Conservation (phyloP, 2,113 vertebrate species). For the Prolemur simus region DNA sequence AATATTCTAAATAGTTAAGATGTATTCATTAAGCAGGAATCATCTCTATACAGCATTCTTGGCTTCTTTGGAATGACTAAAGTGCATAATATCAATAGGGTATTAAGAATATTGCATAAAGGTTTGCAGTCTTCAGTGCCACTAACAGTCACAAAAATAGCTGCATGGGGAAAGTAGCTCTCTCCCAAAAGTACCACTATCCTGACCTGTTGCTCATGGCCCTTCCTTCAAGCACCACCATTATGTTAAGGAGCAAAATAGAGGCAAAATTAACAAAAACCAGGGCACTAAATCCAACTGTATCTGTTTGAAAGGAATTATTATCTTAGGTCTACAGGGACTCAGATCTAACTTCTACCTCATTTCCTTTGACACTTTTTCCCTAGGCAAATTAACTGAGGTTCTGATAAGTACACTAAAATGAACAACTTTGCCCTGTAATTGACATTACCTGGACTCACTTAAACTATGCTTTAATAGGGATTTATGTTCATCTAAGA, state of each 20-base stretch:
- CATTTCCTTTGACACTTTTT: conserved; percentile 42
- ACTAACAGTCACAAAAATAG: conserved; percentile 39
- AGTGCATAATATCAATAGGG: conserved; percentile 67
- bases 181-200: not conserved
- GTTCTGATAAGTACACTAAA: not conserved
- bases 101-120: conserved; percentile 63
- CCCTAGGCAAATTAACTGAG: conserved; percentile 26
- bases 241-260: not conserved
- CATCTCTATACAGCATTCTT: conserved; percentile 41
- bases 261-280: conserved; percentile 29
- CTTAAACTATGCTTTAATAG: not conserved
- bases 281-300: not conserved
- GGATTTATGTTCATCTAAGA: conserved; percentile 46
- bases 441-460: not conserved
- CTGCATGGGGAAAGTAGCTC: not conserved
- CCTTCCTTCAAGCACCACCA: conserved; percentile 20
- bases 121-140: conserved; percentile 24
- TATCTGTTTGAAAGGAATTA: conserved; percentile 24
- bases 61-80: conserved; percentile 73
- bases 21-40: conserved; percentile 50
- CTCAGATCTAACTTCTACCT: not conserved
- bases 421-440: not conserved
- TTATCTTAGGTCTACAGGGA: not conserved
- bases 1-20: conserved; percentile 47
- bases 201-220: not conserved